Conservation (phyloP, 2,113 vertebrate species). For the Orientallactaga bullata region DNA sequence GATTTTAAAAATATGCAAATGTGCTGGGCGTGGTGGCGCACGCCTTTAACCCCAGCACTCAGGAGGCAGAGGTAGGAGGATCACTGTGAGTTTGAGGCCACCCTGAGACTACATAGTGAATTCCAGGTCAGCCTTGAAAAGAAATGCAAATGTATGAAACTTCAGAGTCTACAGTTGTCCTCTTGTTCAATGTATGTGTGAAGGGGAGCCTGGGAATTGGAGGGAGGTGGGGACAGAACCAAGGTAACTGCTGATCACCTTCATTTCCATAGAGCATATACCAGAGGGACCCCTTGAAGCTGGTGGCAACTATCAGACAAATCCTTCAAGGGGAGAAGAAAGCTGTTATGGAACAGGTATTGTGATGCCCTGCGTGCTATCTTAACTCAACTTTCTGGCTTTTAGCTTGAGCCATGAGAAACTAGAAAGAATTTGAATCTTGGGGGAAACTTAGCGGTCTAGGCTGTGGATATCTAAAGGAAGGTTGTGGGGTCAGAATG, state of each 20-base stretch:
- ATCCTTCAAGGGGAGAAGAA: conserved; percentile 88
- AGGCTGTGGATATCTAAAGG: not conserved
- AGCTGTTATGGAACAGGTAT: conserved; percentile 86
- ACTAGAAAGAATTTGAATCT: conserved; percentile 39
- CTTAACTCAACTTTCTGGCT: not conserved
- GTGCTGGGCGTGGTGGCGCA: no score
- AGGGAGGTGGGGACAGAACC: fast-evolving
- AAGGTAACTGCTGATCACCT: not conserved
- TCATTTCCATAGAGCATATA: conserved; percentile 81
- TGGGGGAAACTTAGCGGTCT: not conserved
- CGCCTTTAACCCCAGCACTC: no score
- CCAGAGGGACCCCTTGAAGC: conserved; percentile 84
- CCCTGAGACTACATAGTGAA: no score
- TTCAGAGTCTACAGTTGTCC: not conserved
- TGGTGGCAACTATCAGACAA: conserved; percentile 82
- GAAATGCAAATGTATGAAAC: conserved; percentile 54
- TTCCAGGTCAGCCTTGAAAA: not conserved
- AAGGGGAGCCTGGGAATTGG: not conserved
- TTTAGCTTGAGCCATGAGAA: conserved; percentile 18
- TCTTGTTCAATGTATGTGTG: not conserved
- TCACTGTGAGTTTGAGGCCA: no score
- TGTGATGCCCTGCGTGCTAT: conserved; percentile 17
- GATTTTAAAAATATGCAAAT: conserved; percentile 19
- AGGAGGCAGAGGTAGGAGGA: no score
- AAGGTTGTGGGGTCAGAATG: not conserved